Conservation (phyloP, 2,113 vertebrate genomes). For the Melanerpes aurifrons region DNA sequence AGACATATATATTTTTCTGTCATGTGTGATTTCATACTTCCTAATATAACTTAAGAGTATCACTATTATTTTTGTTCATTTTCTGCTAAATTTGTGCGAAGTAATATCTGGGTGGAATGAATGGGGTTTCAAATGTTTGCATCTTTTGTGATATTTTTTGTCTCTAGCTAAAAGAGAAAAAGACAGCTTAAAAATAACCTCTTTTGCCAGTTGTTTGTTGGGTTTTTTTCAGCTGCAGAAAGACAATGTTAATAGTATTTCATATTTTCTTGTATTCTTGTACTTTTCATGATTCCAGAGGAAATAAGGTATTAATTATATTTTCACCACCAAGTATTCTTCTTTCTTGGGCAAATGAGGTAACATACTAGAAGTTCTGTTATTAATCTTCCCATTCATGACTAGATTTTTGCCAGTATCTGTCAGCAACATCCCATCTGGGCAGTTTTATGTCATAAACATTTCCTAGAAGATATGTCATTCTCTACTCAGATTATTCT, state of each 20-base stretch:
- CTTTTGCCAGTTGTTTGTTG: neutral
- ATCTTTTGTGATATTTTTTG: neutral
- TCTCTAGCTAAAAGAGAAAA: neutral
- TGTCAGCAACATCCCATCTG: neutral
- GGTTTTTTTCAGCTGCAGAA: neutral
- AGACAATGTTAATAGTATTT: neutral
- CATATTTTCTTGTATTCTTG: neutral
- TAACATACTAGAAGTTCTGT: neutral
- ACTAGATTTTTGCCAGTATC: neutral
- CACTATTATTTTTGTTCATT: neutral
- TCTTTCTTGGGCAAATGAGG: neutral
- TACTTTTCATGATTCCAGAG: neutral
- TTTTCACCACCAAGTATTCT: neutral
- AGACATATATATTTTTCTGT: neutral
- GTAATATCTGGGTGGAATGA: neutral
- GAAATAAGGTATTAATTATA: conserved; percentile 6
- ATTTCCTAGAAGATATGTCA: neutral
- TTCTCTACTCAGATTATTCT: neutral
- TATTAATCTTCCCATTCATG: neutral
- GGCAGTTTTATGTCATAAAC: neutral
- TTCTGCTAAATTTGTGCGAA: neutral
- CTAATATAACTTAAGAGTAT: neutral
- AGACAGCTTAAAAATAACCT: neutral
- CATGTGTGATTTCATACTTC: neutral
- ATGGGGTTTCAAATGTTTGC: neutral